These are phyloP conservation scores for Scomber colias DNA, from an alignment of 2,113 vertebrate genomes.

Conservation along the genomic window DNA sequence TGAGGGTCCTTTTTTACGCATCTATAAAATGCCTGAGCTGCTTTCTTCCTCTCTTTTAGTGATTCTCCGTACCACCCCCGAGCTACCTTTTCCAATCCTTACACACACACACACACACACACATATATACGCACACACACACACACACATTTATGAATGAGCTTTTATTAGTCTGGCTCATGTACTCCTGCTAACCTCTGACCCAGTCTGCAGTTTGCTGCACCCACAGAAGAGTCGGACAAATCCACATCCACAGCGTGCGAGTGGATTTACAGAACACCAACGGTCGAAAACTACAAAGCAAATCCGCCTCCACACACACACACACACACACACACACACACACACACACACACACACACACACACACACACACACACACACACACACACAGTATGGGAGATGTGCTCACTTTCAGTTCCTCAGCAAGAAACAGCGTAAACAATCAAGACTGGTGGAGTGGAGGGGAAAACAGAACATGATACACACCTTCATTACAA, in stretches of 20 bases:
- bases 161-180: conserved; percentile 2
- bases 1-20: conserved; percentile 57
- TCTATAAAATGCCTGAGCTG: conserved; percentile 68
- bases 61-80: conserved; percentile 6
- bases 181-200: background rate
- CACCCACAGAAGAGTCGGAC: background rate
- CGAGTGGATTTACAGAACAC: background rate
- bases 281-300: background rate
- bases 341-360: too few species aligned
- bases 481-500: too few species aligned
- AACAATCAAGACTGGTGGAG: too few species aligned
- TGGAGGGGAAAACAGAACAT: too few species aligned
- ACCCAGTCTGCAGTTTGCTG: background rate
- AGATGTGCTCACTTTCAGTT: too few species aligned
- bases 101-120: background rate
- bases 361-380: too few species aligned
- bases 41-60: background rate
- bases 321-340: too few species aligned
- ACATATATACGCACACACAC: conserved; percentile 6
- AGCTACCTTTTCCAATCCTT: background rate
- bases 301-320: too few species aligned
- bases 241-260: background rate
- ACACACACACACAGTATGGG: too few species aligned
- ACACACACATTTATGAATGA: background rate
- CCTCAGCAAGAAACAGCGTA: too few species aligned